Conservation (phyloP, 2,888 invertebrate species). For the Drosophila kuntzei region DNA sequence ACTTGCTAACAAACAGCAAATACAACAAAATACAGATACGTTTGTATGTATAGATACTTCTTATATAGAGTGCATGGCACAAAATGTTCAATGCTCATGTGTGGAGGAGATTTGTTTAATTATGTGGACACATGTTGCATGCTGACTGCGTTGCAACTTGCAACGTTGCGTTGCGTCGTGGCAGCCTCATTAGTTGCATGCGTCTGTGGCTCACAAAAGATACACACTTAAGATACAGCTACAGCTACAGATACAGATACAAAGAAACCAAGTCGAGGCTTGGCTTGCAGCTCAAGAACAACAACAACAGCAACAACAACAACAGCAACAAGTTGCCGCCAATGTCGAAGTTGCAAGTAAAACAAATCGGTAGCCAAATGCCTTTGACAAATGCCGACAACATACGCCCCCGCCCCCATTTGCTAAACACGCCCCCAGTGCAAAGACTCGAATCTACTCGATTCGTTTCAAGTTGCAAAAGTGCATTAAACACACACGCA, state of each 20-base stretch:
- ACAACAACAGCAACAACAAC: conserved; percentile 46
- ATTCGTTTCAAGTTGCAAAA: conserved; percentile 72
- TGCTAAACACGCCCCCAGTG: conserved; percentile 46
- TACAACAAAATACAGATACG: conserved; percentile 2
- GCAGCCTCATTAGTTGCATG: conserved; percentile 60
- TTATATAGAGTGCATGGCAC: conserved; percentile 1
- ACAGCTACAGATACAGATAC: conserved; percentile 17
- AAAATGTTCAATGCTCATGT: conserved; percentile 47
- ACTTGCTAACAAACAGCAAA: conserved; percentile 6
- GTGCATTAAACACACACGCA: conserved; percentile 45
- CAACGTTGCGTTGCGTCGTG: too few relatives aligned
- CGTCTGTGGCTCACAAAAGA: conserved; percentile 44
- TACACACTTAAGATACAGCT: conserved; percentile 38
- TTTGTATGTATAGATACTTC: conserved; percentile 1
- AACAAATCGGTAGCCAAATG: conserved; percentile 64
- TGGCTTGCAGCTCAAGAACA: conserved; percentile 64
- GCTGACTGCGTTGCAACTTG: conserved; percentile 21
- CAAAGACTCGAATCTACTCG: conserved; percentile 21
- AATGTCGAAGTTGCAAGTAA: conserved; percentile 66
- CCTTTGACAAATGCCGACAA: conserved; percentile 76
- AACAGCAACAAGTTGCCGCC: conserved; percentile 50
- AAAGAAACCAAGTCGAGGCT: conserved; percentile 8
- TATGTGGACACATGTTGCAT: conserved; percentile 70
- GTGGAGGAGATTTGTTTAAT: conserved; percentile 69
- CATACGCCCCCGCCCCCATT: conserved; percentile 22